These are phyloP conservation scores for Drosophila subobscura DNA, from an alignment of 1,140 invertebrate genomes.

Conservation along the genomic window DNA sequence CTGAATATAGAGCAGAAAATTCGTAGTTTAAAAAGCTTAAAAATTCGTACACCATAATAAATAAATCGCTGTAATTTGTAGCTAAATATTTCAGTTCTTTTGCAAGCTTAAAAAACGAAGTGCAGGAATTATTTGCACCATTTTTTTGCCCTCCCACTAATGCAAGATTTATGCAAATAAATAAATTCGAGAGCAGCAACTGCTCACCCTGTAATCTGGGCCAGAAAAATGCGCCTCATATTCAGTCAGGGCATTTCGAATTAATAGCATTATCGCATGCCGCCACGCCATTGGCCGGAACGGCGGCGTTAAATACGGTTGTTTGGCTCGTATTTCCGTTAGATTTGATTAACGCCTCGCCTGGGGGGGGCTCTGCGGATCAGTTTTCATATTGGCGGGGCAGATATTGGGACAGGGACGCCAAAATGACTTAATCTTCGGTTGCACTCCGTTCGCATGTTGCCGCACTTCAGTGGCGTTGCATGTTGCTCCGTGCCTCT, in stretches of 20 bases:
- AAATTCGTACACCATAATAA: too few species aligned
- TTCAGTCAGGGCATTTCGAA: constrained; percentile 9
- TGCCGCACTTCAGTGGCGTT: not conserved
- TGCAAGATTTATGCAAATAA: too few species aligned
- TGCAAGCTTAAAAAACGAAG: too few species aligned
- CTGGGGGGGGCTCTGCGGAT: not conserved
- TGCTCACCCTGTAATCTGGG: too few species aligned
- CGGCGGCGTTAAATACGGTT: constrained; percentile 50
- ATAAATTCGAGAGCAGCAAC: too few species aligned
- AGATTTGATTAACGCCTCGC: constrained; percentile 48
- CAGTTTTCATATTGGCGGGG: constrained; percentile 23
- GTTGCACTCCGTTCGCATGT: not conserved
- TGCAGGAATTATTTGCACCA: too few species aligned
- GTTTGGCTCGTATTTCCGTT: constrained; percentile 68
- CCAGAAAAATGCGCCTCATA: not conserved
- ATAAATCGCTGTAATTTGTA: too few species aligned
- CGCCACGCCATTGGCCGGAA: constrained; percentile 16
- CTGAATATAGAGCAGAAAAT: too few species aligned
- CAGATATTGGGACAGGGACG: not conserved
- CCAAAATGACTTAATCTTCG: constrained; percentile 51
- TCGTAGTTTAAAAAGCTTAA: too few species aligned
- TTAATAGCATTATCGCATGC: constrained; percentile 44
- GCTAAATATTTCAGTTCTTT: too few species aligned
- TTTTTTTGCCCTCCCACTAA: too few species aligned
- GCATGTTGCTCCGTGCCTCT: constrained; percentile 32